These are phyloP conservation scores for Procambarus virginalis DNA, from an alignment of 1,140 invertebrate genomes.

Conservation along the genomic window DNA sequence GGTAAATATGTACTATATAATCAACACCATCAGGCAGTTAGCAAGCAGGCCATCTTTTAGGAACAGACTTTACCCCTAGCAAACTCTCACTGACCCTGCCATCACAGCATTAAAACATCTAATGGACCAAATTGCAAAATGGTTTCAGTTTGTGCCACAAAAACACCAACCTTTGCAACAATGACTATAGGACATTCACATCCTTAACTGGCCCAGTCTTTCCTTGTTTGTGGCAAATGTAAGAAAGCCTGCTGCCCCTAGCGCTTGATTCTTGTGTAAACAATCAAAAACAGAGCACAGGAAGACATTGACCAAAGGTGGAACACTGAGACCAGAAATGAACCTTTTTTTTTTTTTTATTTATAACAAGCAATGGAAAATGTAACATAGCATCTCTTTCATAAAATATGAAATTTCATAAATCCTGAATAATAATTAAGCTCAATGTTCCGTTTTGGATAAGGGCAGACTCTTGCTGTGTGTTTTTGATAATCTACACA, in stretches of 20 bases:
- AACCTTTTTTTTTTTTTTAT: neutral
- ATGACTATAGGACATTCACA: constrained; percentile 9
- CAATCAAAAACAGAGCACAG: constrained; percentile 62
- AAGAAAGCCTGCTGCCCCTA: constrained; percentile 55
- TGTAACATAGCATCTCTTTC: neutral
- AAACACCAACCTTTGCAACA: constrained; percentile 14
- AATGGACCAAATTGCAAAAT: constrained; percentile 19
- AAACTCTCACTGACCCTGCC: no score
- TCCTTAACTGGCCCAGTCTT: constrained; percentile 30
- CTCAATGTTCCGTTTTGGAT: constrained; percentile 39
- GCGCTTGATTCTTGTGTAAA: constrained; percentile 60
- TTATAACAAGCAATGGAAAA: neutral
- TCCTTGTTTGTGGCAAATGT: constrained; percentile 30
- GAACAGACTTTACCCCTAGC: constrained; percentile 48
- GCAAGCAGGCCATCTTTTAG: constrained; percentile 66
- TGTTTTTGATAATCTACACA: constrained; percentile 58
- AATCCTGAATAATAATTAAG: constrained; percentile 8
- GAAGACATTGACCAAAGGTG: constrained; percentile 41
- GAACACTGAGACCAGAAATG: constrained; percentile 20
- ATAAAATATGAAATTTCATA: neutral
- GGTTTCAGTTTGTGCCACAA: constrained; percentile 26
- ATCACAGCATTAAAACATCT: constrained; percentile 33
- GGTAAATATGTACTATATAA: constrained; percentile 68
- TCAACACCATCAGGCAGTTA: constrained; percentile 65
- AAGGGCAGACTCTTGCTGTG: constrained; percentile 33